These are phyloP conservation scores for Oriolus oriolus DNA, from an alignment of 2,113 vertebrate species.

Conservation along the genomic window DNA sequence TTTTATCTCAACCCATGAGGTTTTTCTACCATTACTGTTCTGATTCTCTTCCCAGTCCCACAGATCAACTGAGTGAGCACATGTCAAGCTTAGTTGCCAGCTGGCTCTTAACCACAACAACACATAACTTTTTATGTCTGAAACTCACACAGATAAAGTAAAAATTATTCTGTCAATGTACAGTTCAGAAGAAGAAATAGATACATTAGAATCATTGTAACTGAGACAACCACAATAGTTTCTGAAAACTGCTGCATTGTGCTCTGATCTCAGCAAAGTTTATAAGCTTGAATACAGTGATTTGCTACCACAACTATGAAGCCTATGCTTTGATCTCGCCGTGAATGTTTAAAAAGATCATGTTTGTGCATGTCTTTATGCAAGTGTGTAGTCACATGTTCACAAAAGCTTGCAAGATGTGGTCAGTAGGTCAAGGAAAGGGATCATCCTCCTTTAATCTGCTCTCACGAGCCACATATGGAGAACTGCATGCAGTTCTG, in stretches of 20 bases:
- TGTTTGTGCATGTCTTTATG: neutral
- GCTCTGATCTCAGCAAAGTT: neutral
- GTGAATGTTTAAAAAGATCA: neutral
- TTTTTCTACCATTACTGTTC: neutral
- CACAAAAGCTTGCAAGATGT: neutral
- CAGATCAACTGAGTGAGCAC: accelerated
- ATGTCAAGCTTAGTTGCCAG: neutral
- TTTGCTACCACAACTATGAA: neutral
- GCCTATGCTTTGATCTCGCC: neutral
- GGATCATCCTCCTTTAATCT: neutral
- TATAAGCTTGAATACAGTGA: neutral
- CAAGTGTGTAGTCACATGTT: neutral
- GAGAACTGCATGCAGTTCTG: neutral
- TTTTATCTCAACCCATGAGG: neutral
- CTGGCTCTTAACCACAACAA: neutral
- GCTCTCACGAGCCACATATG: accelerated
- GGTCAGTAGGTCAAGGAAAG: neutral
- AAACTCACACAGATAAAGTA: neutral
- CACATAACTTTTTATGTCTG: neutral
- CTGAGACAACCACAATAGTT: neutral
- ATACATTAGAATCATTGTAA: neutral
- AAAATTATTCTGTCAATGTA: neutral
- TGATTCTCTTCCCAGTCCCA: neutral
- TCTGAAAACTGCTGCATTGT: neutral
- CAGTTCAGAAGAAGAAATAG: neutral